These are phyloP conservation scores for Ammodytes marinus DNA, from an alignment of 2,113 vertebrate genomes.

Conservation along the genomic window DNA sequence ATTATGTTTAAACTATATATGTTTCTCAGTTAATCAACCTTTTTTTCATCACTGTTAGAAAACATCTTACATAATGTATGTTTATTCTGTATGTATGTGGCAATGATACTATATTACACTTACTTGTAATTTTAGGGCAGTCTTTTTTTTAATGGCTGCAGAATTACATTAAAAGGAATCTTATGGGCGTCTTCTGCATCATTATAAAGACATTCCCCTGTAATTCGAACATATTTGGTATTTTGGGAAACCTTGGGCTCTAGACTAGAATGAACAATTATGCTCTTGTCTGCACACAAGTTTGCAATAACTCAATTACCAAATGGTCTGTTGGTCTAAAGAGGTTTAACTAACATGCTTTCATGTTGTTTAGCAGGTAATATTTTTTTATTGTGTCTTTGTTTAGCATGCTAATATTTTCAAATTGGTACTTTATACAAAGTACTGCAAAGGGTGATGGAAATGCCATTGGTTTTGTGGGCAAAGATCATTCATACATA, in stretches of 20 bases:
- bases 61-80: not conserved
- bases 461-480: not conserved
- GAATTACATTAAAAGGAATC: not conserved
- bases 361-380: too few relatives aligned
- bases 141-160: conserved; percentile 9
- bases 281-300: conserved; percentile 1
- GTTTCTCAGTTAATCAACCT: not conserved
- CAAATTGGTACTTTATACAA: not conserved
- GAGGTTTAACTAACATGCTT: not conserved
- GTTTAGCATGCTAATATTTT: not conserved
- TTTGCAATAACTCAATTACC: conserved; percentile 11
- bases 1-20: too few relatives aligned
- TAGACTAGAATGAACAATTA: conserved; percentile 30
- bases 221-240: conserved; percentile 36
- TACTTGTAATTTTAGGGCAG: not conserved
- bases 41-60: not conserved
- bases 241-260: conserved; percentile 17
- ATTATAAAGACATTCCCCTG: conserved; percentile 29
- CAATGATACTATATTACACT: not conserved
- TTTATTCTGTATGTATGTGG: not conserved
- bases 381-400: too few relatives aligned
- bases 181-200: not conserved
- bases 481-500: too few relatives aligned
- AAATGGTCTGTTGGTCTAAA: conserved; percentile 1
- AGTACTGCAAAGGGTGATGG: not conserved